A percentile compares a stretch with the other conserved stretches of the same genome.
phyloP scores from a whole-genome alignment of 2,113 vertebrate species.

The Stomatorhinus ivindoensis region DNA sequence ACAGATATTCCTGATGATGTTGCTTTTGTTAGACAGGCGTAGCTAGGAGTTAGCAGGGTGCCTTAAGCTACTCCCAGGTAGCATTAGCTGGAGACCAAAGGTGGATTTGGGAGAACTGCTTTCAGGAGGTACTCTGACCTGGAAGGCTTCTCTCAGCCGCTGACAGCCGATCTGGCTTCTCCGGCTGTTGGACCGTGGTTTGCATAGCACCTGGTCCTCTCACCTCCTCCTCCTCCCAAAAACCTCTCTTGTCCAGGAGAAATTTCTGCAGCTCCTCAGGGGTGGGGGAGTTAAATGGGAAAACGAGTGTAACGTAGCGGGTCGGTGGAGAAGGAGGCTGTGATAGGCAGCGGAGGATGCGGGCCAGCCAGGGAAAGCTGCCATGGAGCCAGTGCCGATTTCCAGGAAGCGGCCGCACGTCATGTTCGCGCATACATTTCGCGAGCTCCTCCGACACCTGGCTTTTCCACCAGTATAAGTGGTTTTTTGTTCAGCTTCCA shows the following conservation, averaged over 20 bases:
- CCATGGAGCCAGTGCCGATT: conserved; percentile 16
- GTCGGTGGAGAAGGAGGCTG: conserved; percentile 35
- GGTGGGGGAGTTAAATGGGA: conserved; percentile 29
- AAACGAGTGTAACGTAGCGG: conserved; percentile 33
- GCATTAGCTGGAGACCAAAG: not conserved
- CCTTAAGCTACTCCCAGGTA: not conserved
- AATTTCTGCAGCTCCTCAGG: conserved; percentile 23
- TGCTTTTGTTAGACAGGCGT: not conserved
- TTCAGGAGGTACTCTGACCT: not conserved
- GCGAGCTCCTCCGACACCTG: not conserved
- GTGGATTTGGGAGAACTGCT: not conserved
- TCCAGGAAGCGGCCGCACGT: conserved; percentile 17
- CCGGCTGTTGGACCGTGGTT: not conserved
- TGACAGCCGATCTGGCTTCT: not conserved
- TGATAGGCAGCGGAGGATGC: conserved; percentile 27
- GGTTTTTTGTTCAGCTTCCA: not conserved
- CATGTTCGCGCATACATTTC: conserved; percentile 5
- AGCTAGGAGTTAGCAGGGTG: not conserved
- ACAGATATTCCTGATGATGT: not conserved
- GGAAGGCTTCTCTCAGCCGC: not conserved
- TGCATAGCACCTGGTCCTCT: not conserved
- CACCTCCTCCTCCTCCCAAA: not conserved
- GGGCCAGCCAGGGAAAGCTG: conserved; percentile 31
- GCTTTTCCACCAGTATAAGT: not conserved
- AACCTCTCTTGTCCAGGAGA: conserved; percentile 3